Percentiles rank a stretch among this genome's conserved stretches.
phyloP scores from a whole-genome alignment of 2,888 invertebrate genomes.

The Anorthoa munda region DNA sequence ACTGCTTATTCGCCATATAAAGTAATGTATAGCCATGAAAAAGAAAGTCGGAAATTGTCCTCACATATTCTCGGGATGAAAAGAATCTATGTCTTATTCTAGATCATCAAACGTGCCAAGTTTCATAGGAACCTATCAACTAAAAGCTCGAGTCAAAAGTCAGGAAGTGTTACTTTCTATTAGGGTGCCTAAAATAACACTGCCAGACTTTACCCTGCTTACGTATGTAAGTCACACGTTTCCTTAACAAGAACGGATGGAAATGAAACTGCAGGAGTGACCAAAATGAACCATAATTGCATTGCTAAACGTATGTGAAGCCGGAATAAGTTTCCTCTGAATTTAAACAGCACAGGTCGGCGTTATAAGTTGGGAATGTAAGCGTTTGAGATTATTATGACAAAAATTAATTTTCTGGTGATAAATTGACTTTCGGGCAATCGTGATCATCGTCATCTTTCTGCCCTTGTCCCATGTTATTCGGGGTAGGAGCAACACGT shows the following conservation, averaged over 20 bases:
- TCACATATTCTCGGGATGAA: too few relatives aligned
- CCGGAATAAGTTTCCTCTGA: slow-evolving; percentile 4
- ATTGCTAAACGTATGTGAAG: background rate
- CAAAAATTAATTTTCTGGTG: background rate
- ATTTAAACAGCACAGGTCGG: background rate
- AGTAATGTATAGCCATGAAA: too few relatives aligned
- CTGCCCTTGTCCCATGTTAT: too few relatives aligned
- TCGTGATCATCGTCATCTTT: too few relatives aligned
- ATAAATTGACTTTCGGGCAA: too few relatives aligned
- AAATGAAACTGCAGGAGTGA: slow-evolving; percentile 22
- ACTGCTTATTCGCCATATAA: too few relatives aligned
- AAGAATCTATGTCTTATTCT: too few relatives aligned
- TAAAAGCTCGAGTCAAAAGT: background rate
- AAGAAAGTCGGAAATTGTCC: too few relatives aligned
- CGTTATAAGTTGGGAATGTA: background rate
- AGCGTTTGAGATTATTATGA: background rate
- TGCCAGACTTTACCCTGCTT: background rate
- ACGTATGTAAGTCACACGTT: background rate
- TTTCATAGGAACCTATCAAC: too few relatives aligned
- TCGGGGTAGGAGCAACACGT: too few relatives aligned
- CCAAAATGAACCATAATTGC: slow-evolving; percentile 23
- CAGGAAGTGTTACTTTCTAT: background rate
- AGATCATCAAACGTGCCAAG: too few relatives aligned
- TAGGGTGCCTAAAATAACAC: too few relatives aligned
- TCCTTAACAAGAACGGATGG: slow-evolving; percentile 19